Conservation (phyloP, 2,113 vertebrate genomes). For the Zosterops pallidus region DNA sequence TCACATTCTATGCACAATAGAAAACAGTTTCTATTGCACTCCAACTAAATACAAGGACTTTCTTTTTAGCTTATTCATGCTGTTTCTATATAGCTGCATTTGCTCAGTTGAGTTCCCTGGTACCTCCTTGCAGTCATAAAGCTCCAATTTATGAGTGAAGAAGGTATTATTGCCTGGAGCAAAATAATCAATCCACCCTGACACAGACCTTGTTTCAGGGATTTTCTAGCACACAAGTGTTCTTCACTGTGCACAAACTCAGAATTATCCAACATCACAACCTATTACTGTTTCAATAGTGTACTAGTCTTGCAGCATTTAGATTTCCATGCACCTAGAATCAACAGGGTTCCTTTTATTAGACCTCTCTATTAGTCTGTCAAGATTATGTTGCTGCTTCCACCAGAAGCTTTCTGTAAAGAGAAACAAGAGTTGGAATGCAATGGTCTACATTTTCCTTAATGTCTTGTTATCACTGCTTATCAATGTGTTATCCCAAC, state of each 20-base stretch:
- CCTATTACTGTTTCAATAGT: background rate
- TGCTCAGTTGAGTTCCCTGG: background rate
- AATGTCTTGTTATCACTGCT: background rate
- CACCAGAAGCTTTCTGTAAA: background rate
- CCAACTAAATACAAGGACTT: background rate
- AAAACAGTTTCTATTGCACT: background rate
- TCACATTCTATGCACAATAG: background rate
- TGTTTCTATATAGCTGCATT: background rate
- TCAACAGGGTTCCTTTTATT: background rate
- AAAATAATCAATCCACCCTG: background rate
- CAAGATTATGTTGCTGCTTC: background rate
- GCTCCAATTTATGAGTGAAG: background rate
- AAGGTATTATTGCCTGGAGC: background rate
- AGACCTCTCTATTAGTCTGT: background rate
- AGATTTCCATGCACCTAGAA: background rate
- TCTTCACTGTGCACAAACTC: background rate
- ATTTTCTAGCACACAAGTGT: background rate
- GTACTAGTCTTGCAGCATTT: background rate
- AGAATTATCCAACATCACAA: background rate
- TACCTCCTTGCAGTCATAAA: background rate
- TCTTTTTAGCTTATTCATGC: background rate
- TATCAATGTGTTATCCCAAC: background rate
- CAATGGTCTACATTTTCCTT: background rate
- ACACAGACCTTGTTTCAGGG: background rate
- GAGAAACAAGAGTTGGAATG: background rate